Evolutionary conservation across 2,113 vertebrate species (phyloP), one percentile per base, ranked within the genome.

Genomic region (Plotosus lineatus): DNA sequence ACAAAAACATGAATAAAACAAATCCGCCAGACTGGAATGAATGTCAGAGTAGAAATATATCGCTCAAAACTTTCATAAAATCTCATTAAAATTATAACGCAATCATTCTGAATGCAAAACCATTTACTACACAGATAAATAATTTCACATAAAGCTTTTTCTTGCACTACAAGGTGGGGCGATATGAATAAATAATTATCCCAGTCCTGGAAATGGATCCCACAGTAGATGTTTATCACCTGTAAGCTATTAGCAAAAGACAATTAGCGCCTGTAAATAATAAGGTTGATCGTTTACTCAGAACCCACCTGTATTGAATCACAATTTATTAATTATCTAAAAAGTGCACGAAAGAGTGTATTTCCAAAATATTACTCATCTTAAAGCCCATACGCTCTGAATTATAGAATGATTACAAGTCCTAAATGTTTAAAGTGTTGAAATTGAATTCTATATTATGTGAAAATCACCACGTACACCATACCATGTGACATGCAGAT

Each of bases 1-100:
- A 75, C 0, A 40, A 56, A 75, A 55, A 5, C 72, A 56, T 75
- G 72, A 75, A 75, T 75, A 56, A 75, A 75, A 56, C 72, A 75
- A 75, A 56, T 56, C 72, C 23, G 19, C 72, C 8, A 21, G 33
- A 55, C 72, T 38, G 2, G 50, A n/a, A 26, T 3, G 48, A n/a
- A 55, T 2, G 51, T 53, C 50, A 3, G 50, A 4, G 15, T 6
- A 38, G 50, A 75, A 40, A 56, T 12, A 11, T 6, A 56, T 75
- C 50, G 3, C 50, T 75, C 50, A 26, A 0, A 14, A 56, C 33
- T 5, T 56, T 75, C 50, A 55, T 40, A 75, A 75, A 75, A 56
- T 3, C 50, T 40, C 72, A 26, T 75, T 56, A 75, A 75, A 56
- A 75, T 56, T 38, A 55, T n/a, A 75, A 55, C 1, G 31, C 33